Conservation (phyloP, 2,113 vertebrate species). For the Tichodroma muraria region DNA sequence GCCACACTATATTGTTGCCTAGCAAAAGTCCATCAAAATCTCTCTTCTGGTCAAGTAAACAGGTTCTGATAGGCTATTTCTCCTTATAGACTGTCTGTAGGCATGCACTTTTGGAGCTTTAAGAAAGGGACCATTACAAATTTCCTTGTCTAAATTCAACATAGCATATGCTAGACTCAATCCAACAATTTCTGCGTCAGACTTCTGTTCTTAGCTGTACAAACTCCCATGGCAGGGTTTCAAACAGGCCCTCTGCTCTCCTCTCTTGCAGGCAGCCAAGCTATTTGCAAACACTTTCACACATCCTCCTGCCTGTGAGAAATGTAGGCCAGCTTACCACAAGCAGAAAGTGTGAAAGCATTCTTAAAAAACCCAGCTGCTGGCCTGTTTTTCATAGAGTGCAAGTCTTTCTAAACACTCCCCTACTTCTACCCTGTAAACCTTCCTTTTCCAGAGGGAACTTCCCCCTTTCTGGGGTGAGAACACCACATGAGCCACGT, state of each 20-base stretch:
- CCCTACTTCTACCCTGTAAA: background rate
- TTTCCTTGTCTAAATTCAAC: background rate
- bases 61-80: background rate
- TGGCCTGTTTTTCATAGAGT: background rate
- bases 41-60: background rate
- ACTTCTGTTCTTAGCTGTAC: background rate
- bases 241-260: background rate
- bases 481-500: background rate
- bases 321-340: conserved; percentile 27
- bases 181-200: background rate
- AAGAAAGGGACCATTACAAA: background rate
- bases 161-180: background rate
- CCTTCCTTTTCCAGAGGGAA: background rate
- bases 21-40: background rate
- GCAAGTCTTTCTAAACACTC: background rate
- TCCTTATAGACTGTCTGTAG: background rate
- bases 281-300: conserved; percentile 42
- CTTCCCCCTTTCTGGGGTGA: background rate
- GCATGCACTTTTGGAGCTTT: background rate
- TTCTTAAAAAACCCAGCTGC: conserved; percentile 14
- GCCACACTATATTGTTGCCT: background rate
- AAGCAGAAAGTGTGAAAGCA: background rate
- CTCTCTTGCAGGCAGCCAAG: conserved; percentile 5
- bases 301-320: background rate
- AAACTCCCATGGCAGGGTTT: background rate